Base-by-base conservation (phyloP, 2,113 vertebrate species). In the Equus quagga region DNA sequence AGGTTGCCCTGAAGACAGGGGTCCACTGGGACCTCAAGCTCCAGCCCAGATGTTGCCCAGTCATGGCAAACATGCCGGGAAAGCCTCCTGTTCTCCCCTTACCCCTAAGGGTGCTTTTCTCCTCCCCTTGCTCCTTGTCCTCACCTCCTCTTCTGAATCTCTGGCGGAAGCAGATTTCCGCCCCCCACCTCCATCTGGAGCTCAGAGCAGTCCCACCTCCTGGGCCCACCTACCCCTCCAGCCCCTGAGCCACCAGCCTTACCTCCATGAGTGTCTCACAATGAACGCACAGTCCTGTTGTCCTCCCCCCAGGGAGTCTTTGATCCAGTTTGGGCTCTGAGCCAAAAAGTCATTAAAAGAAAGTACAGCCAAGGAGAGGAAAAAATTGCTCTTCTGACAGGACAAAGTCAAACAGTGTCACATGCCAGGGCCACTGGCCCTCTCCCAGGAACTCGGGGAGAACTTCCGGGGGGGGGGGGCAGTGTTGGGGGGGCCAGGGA, bases 291-390 rank as follows among this genome's bases (percentile, higher is more conserved):
- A 18, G 12, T 64, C 70, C 56, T 65, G 18, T 6, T 8, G 69
- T n/a, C 73, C 69, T 64, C 3, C n/a, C 88, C 58, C 11, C 26
- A 7, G 51, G 44, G 95, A 84, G 93, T 46, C 97, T 98, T 98
- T 97, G 98, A 98, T 97, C 94, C 85, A 75, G 60, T 89, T 97
- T 91, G 86, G 97, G 98, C 95, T 89, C 92, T 51, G 51, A 36
- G 97, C 97, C 98, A 98, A 98, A 98, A 93, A 84, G 96, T 98
- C 98, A 98, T 98, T 99, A 97, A 97, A 98, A 86, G 94, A 96
- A 98, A 98, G 97, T 90, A 92, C 93, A 97, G 97, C 83, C 97
- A 97, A 97, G 97, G 89, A 98, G 96, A 89, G 78, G 81, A 46
- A 81, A 97, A 97, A 87, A 81, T 28, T 78, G 85, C 76, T 98